A percentile compares a stretch with the other conserved stretches of the same genome.
These are phyloP conservation scores for Zaprionus davidi DNA, from an alignment of 1,140 invertebrate species.

Conservation along the genomic window DNA sequence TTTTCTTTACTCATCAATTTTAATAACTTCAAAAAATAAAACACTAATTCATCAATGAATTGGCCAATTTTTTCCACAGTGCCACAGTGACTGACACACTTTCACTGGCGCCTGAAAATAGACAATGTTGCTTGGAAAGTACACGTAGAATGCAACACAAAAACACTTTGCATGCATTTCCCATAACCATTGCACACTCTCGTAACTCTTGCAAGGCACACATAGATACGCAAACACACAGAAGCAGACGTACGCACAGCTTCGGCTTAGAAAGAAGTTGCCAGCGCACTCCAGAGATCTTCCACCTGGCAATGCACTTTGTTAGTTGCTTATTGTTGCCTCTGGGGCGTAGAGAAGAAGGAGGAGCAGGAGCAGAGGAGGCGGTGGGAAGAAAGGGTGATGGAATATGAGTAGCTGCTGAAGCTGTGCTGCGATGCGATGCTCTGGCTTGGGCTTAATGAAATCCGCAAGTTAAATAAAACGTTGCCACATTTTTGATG, in stretches of 20 bases:
- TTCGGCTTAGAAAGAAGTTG: slow-evolving; percentile 22
- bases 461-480: slow-evolving; percentile 58
- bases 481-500: slow-evolving; percentile 36
- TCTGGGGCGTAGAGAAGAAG: background rate
- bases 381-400: background rate
- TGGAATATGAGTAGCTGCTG: slow-evolving; percentile 51
- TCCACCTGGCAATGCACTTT: slow-evolving; percentile 54
- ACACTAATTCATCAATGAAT: background rate
- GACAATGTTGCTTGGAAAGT: slow-evolving; percentile 48
- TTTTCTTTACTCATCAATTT: too few relatives aligned
- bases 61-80: background rate
- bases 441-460: slow-evolving; percentile 45
- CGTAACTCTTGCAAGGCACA: background rate
- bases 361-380: background rate
- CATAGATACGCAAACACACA: slow-evolving; percentile 18
- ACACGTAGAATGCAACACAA: slow-evolving; percentile 33
- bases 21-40: too few relatives aligned
- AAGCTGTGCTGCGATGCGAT: slow-evolving; percentile 2
- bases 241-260: slow-evolving; percentile 27
- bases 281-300: slow-evolving; percentile 40
- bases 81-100: slow-evolving; percentile 43
- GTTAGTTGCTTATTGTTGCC: slow-evolving; percentile 52
- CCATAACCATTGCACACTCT: slow-evolving; percentile 15
- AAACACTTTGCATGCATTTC: slow-evolving; percentile 57
- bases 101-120: slow-evolving; percentile 23